Base-by-base conservation (phyloP, 2,888 invertebrate species). In the Lepetodrilus schrolli region DNA sequence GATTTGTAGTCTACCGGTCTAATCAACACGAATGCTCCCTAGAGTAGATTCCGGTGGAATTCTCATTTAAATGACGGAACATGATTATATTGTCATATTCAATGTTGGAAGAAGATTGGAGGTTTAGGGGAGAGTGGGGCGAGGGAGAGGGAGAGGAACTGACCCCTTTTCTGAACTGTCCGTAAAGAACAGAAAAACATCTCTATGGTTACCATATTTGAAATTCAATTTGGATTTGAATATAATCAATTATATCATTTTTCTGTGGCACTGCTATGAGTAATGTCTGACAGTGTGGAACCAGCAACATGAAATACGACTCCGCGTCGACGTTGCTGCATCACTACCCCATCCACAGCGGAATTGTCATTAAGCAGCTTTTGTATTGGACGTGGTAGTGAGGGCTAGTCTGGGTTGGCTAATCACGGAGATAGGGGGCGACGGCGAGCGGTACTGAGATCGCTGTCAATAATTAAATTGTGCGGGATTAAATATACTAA, bases 381-480 rank as follows among this genome's bases (percentile, higher is more conserved):
- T 58, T 58, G 58, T 58, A 34, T 58, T 30, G 13, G 58, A 34
- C 30, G 30, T 34, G 58, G 13, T 30, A 30, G 26, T n/a, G 17
- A 17, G n/a, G 30, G 10, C 30, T 58, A 34, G 30, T 58, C n/a
- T 47, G 43, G 43, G 26, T 13, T 23, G 26, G 43, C 38, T 68
- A 68, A 47, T 43, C 47, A 21, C 26, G 30, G 38, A 68, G n/a
- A n/a, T n/a, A n/a, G n/a, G n/a, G n/a, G n/a, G n/a, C 7, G 47
- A 10, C 13, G 26, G 4, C 26, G 13, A 23, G 17, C 23, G 26
- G 68, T 68, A 17, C 38, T 4, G 7, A 26, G 38, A 38, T 68
- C 68, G 10, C 68, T 68, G 30, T 38, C 68, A 38, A 68, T 68
- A 68, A 68, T 68, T 68, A 43, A 47, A 68, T 68, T 68, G 68